phyloP scores from a whole-genome alignment of 2,888 invertebrate genomes.

The Melieria omissa region DNA sequence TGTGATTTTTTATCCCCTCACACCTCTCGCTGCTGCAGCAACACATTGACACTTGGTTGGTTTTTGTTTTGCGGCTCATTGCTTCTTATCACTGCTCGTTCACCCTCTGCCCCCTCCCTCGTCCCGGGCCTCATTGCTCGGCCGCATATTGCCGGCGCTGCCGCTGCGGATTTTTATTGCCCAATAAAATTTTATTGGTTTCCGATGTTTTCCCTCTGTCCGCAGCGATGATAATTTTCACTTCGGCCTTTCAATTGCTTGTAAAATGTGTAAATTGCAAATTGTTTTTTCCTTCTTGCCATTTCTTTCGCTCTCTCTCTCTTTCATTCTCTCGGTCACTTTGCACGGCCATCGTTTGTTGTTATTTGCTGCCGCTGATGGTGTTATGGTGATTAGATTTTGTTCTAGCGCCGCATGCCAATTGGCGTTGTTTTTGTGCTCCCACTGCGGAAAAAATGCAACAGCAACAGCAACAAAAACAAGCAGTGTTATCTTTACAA shows the following conservation, averaged over 20 bases:
- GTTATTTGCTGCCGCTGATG: constrained; percentile 41
- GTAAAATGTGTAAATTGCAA: constrained; percentile 41
- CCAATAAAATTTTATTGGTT: constrained; percentile 52
- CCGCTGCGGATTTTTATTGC: constrained; percentile 45
- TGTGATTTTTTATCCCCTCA: background rate
- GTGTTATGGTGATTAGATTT: constrained; percentile 50
- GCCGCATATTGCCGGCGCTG: background rate
- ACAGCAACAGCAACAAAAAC: background rate
- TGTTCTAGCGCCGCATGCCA: background rate
- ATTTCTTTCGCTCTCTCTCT: constrained; percentile 15
- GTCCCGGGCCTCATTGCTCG: background rate
- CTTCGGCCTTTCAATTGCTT: constrained; percentile 44
- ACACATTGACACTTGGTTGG: no score
- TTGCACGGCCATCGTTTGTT: no score
- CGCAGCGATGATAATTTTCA: constrained; percentile 49
- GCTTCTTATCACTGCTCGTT: no score
- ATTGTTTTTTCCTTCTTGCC: constrained; percentile 42
- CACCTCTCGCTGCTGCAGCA: no score
- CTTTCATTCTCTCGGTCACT: background rate
- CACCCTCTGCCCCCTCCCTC: background rate
- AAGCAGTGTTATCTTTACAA: background rate
- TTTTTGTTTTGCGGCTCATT: no score
- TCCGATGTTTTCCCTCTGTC: constrained; percentile 43
- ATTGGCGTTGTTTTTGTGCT: background rate
- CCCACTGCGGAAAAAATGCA: constrained; percentile 3